Base-by-base conservation (phyloP, 1,140 invertebrate genomes). In the Solenopsis fugax region DNA sequence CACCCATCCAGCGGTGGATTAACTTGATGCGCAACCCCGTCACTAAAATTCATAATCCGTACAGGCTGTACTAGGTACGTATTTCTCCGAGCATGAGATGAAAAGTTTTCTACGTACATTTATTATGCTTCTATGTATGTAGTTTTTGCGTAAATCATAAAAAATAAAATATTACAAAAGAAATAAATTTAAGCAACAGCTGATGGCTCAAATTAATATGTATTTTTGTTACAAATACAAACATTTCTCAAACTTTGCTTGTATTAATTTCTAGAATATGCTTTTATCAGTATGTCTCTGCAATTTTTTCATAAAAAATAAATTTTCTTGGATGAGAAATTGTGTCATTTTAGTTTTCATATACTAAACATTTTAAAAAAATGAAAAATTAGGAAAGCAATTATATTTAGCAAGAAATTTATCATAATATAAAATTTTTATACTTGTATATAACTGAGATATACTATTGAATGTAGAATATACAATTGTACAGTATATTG, bases 1-100 rank as follows among this genome's bases (percentile, higher is more conserved):
- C 86, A 80, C 86, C 80, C 80, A 71, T 29, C 71, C 62, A 90
- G 86, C 78, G 86, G 76, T 81, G 89, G 87, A 90, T 90, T 90
- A 90, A 90, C 86, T 90, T 86, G 89, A 90, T 90, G 89, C 81
- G 89, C 77, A 82, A 86, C 82, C 89, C 81, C 87, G 89, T 88
- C 89, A 86, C 89, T 85, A 64, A 90, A 90, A 90, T 90, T 90
- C 89, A 90, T 90, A 90, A 90, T 88, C 86, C 76, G 67, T 72
- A 78, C 80, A 78, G 71, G 6, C 88, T 67, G 71, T 56, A 72
- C 62, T 76, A 89, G 67, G 37, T 62, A 48, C 71, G 60, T 89
- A 80, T 87, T 77, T 88, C 37, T 85, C 4, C 24, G 18, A n/a
- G 65, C 50, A 1, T 12, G 37, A 72, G 16, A 21, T 52, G 21